Conservation (phyloP, 2,797 vertebrate species). For the Mormyrus proboscirostris region DNA sequence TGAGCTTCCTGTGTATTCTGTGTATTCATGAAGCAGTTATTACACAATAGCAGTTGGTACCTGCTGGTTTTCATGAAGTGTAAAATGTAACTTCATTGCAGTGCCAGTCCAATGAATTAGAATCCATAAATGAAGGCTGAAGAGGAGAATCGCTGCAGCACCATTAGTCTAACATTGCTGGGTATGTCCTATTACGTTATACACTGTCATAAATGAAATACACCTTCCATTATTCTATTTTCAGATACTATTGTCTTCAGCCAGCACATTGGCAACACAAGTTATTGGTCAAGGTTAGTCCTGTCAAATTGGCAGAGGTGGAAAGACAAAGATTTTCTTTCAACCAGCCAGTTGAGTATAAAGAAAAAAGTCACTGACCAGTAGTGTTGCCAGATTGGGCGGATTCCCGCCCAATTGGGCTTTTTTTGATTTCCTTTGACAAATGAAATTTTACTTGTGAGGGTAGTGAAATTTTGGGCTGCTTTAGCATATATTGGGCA, state of each 20-base stretch:
- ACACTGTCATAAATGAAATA: neutral
- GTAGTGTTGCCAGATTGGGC: too few species aligned
- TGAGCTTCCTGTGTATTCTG: neutral
- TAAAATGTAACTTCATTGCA: neutral
- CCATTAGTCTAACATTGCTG: neutral
- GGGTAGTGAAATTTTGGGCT: too few species aligned
- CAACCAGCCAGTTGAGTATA: neutral
- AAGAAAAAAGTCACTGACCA: too few species aligned
- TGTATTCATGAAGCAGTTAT: neutral
- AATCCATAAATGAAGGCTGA: neutral
- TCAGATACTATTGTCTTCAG: neutral
- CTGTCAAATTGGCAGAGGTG: neutral
- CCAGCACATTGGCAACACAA: neutral
- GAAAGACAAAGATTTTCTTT: neutral
- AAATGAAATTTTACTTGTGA: neutral
- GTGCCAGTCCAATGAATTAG: neutral
- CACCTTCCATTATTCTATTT: neutral
- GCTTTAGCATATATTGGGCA: too few species aligned
- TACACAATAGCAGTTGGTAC: neutral
- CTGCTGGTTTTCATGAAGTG: neutral
- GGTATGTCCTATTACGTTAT: neutral
- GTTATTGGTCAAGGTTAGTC: neutral
- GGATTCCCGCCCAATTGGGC: neutral
- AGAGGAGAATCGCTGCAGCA: neutral
- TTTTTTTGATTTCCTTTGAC: neutral